Conservation (phyloP, 2,888 invertebrate species). For the Automeris io region DNA sequence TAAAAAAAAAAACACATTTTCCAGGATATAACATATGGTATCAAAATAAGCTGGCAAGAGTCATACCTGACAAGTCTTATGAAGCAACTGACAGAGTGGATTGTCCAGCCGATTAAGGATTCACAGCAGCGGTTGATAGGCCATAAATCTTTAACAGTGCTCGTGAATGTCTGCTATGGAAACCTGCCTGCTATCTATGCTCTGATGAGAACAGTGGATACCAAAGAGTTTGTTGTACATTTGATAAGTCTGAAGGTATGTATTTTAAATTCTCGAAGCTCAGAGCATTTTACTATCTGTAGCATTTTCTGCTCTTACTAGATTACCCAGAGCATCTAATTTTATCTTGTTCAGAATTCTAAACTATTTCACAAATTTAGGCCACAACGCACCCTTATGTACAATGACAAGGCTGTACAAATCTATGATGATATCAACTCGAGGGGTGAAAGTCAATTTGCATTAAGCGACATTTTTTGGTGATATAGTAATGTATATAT, state of each 20-base stretch:
- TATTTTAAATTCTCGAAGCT: no score
- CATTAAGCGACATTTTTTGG: no score
- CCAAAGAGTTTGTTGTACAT: constrained; percentile 80
- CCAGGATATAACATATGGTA: constrained; percentile 86
- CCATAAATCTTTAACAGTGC: constrained; percentile 78
- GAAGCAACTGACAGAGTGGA: constrained; percentile 81
- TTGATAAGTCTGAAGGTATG: constrained; percentile 78
- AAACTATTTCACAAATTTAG: no score
- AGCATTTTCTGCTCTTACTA: no score
- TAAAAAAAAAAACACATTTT: constrained; percentile 20
- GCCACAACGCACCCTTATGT: no score
- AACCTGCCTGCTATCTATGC: constrained; percentile 86
- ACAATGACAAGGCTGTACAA: no score
- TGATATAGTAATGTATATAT: no score
- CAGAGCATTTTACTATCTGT: no score
- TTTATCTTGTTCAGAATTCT: no score
- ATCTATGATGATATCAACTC: not conserved
- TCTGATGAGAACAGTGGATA: constrained; percentile 83
- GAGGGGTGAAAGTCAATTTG: no score
- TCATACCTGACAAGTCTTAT: constrained; percentile 83
- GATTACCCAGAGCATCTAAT: no score
- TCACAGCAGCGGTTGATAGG: constrained; percentile 57
- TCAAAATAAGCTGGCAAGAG: constrained; percentile 88
- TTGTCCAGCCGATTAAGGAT: constrained; percentile 68
- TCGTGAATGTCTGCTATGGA: constrained; percentile 88